These are phyloP conservation scores for Melieria omissa DNA, from an alignment of 2,888 invertebrate species.

Conservation along the genomic window DNA sequence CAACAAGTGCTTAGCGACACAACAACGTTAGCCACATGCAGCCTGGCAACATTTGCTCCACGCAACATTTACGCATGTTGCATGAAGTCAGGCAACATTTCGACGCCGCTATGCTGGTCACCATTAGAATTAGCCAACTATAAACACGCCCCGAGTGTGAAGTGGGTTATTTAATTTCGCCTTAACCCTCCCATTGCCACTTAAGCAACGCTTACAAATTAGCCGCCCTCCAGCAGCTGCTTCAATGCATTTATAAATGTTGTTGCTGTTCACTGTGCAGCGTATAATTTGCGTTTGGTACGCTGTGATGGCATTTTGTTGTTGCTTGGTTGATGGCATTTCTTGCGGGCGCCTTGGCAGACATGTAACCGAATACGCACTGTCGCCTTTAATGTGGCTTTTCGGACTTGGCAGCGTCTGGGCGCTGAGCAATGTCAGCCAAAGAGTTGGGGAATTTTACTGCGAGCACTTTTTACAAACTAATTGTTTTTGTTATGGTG, in stretches of 20 bases:
- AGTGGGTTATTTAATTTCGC: conserved; percentile 59
- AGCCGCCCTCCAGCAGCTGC: no score
- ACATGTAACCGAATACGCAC: conserved; percentile 57
- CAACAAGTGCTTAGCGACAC: no score
- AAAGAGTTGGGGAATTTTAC: no score
- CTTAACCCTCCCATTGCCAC: conserved; percentile 44
- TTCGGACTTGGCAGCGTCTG: conserved; percentile 17
- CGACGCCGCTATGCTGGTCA: conserved; percentile 49
- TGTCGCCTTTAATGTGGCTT: conserved; percentile 54
- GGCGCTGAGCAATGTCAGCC: not conserved
- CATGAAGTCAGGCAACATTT: conserved; percentile 49
- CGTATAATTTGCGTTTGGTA: no score
- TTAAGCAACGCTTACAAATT: conserved; percentile 7
- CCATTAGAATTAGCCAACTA: conserved; percentile 49
- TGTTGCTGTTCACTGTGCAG: no score
- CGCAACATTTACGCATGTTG: not conserved
- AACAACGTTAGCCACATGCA: conserved; percentile 16
- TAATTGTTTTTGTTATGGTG: no score
- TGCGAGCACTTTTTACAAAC: no score
- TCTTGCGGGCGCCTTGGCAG: conserved; percentile 35
- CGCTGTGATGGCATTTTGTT: no score
- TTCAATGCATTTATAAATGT: no score
- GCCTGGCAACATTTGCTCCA: conserved; percentile 27
- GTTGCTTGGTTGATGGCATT: no score
- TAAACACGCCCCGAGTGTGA: conserved; percentile 54